phyloP scores from a whole-genome alignment of 2,888 invertebrate genomes.

The Exephanes ischioxanthus region DNA sequence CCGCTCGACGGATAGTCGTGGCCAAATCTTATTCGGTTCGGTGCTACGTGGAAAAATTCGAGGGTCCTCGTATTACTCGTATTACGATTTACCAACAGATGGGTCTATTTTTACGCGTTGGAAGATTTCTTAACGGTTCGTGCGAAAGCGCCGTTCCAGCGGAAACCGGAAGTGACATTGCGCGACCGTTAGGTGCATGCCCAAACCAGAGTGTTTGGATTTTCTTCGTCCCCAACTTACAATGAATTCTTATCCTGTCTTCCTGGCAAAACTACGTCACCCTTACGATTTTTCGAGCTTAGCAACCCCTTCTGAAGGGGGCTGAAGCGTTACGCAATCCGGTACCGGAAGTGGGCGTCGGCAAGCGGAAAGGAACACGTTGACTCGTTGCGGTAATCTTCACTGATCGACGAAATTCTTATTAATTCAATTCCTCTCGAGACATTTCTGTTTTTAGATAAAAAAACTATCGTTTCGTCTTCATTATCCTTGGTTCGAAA shows the following conservation, averaged over 20 bases:
- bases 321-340: slow-evolving; percentile 17
- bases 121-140: slow-evolving; percentile 68
- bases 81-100: slow-evolving; percentile 61
- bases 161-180: slow-evolving; percentile 70
- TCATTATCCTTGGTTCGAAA: not conserved
- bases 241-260: slow-evolving; percentile 68
- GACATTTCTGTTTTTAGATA: too few relatives aligned
- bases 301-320: slow-evolving; percentile 9
- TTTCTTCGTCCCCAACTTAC: slow-evolving; percentile 49
- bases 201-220: slow-evolving; percentile 20
- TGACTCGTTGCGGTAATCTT: slow-evolving; percentile 23
- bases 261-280: slow-evolving; percentile 50
- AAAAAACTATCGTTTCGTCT: not conserved
- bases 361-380: slow-evolving; percentile 34
- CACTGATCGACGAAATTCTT: not conserved
- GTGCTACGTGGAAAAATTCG: slow-evolving; percentile 7
- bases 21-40: not conserved
- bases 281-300: slow-evolving; percentile 33
- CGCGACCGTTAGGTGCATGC: slow-evolving; percentile 67
- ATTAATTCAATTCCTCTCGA: not conserved
- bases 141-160: slow-evolving; percentile 48
- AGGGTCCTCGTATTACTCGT: slow-evolving; percentile 18
- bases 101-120: slow-evolving; percentile 28
- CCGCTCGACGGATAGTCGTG: not conserved
- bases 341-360: slow-evolving; percentile 51